Conservation (phyloP, 2,888 invertebrate species). For the Achlya flavicornis region DNA sequence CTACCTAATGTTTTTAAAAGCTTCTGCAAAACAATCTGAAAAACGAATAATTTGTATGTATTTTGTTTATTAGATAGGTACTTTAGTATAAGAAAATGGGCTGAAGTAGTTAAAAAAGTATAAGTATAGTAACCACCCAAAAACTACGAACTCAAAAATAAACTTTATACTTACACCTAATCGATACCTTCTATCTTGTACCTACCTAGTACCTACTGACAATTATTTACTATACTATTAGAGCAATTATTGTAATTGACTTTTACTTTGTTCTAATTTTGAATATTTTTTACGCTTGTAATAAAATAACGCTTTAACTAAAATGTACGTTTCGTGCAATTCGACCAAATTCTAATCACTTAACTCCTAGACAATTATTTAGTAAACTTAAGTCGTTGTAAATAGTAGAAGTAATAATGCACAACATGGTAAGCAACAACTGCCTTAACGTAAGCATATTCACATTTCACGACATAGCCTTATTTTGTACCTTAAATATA, state of each 20-base stretch:
- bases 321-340: slow-evolving; percentile 53
- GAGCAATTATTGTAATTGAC: background rate
- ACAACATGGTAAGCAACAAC: slow-evolving; percentile 75
- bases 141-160: background rate
- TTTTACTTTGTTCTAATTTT: background rate
- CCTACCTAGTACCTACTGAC: no score
- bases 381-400: slow-evolving; percentile 53
- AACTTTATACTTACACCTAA: background rate
- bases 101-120: background rate
- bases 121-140: background rate
- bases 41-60: background rate
- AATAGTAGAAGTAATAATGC: slow-evolving; percentile 61
- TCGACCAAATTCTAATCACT: slow-evolving; percentile 69
- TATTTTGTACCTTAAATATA: slow-evolving; percentile 77
- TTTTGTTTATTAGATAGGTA: no score
- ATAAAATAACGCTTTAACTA: slow-evolving; percentile 67
- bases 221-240: background rate
- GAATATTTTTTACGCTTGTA: slow-evolving; percentile 37
- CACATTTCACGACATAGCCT: slow-evolving; percentile 81
- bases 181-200: background rate
- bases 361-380: slow-evolving; percentile 48
- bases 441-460: slow-evolving; percentile 78
- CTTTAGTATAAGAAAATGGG: background rate
- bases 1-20: background rate
- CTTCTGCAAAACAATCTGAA: no score